Base-by-base conservation (phyloP, 2,113 vertebrate species). In the Saguinus midas region DNA sequence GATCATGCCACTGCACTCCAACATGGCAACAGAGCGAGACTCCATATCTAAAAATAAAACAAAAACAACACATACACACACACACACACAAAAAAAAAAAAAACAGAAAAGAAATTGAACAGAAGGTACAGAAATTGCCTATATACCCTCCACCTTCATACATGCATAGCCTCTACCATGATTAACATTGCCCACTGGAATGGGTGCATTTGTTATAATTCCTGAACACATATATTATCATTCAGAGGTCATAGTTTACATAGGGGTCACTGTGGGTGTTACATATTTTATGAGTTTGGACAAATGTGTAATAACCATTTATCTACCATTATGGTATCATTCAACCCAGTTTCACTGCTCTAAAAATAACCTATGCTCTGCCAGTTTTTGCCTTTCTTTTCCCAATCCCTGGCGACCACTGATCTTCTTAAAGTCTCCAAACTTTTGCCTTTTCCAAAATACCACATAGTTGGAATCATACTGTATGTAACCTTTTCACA, bases 61-160 rank as follows among this genome's bases (percentile, higher is more conserved):
- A 52, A 17, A 14, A 52, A 52, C 50, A 52, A 17, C 14, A 52
- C 16, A 52, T 5, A 52, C 12, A 52, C 50, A 50, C 48, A 50
- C 12, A 50, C 12, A 50, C 2, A 50, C 2, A 40, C 2, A 40
- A 40, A 40, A 40, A 40, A 40, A 40, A 13, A 50, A 14, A 52
- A 52, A 52, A 52, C 14, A 52, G 16, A 52, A 52, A 52, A 17
- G 68, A 45, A 73, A 37, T 40, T 8, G 25, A 43, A 7, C 48
- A 43, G 43, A 43, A 70, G 32, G 7, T 9, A 8, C 12, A 27
- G 58, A 66, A 1, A 50, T 76, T 45, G 23, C 23, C 21, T 4
- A 25, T 27, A 32, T 48, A 1, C 0, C 5, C 10, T 6, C 40
- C 12, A 37, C 20, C 27, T 29, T 2, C 3, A 1, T 5, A 5